Percentiles rank a stretch among this genome's conserved stretches.
Evolutionary conservation across 2,888 invertebrate species (phyloP).

Genomic region (Neoscelio sp.): DNA sequence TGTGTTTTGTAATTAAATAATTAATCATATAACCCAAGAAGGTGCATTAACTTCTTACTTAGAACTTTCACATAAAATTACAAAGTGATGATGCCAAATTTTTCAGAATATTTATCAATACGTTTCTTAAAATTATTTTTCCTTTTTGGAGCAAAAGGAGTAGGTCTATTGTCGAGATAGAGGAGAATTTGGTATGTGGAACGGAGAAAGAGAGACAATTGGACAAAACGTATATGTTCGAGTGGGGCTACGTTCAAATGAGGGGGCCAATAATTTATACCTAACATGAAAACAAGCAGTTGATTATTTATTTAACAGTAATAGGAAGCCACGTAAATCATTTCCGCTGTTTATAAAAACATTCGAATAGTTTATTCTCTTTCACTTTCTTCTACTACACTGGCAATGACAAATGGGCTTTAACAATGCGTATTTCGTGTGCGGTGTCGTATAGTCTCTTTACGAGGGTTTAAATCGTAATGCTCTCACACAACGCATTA

Average conservation of each 20-base stretch:
- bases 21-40: too few species aligned
- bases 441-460: slow-evolving; percentile 36
- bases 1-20: too few species aligned
- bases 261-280: slow-evolving; percentile 80
- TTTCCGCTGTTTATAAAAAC: slow-evolving; percentile 44
- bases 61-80: too few species aligned
- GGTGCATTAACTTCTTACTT: too few species aligned
- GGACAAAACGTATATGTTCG: slow-evolving; percentile 44
- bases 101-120: too few species aligned
- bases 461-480: slow-evolving; percentile 52
- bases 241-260: slow-evolving; percentile 57
- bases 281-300: slow-evolving; percentile 79
- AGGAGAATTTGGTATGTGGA: slow-evolving; percentile 45
- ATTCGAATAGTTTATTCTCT: slow-evolving; percentile 50
- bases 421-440: slow-evolving; percentile 61
- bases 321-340: slow-evolving; percentile 74
- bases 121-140: too few species aligned
- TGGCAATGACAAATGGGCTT: slow-evolving; percentile 65
- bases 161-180: slow-evolving; percentile 38
- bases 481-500: slow-evolving; percentile 18
- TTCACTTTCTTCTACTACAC: slow-evolving; percentile 52
- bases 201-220: slow-evolving; percentile 61
- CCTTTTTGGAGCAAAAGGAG: slow-evolving; percentile 27
- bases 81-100: too few species aligned
- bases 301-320: slow-evolving; percentile 82